phyloP scores from a whole-genome alignment of 1,140 invertebrate genomes.

The Frieseomelitta varia region DNA sequence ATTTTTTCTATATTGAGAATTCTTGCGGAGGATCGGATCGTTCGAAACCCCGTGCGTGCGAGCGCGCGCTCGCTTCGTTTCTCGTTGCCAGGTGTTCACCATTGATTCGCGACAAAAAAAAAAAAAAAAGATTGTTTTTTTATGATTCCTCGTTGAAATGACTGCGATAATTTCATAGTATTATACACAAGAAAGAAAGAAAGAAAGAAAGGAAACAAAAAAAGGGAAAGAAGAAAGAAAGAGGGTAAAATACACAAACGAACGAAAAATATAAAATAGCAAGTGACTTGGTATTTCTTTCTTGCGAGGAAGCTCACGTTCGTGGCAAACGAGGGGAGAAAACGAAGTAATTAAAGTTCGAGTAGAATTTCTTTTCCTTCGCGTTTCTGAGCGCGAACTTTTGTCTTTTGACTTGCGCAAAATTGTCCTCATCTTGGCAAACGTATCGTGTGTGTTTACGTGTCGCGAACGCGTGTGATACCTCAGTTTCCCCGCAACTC shows the following conservation, averaged over 20 bases:
- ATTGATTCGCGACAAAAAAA: constrained; percentile 35
- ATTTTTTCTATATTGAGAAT: constrained; percentile 1
- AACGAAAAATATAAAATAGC: constrained; percentile 29
- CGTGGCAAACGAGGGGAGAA: not conserved
- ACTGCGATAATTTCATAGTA: constrained; percentile 65
- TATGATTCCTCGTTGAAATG: constrained; percentile 61
- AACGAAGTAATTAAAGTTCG: not conserved
- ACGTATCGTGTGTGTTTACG: not conserved
- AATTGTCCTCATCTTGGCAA: not conserved
- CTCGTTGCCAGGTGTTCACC: constrained; percentile 51
- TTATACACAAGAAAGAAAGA: constrained; percentile 50
- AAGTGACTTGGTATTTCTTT: constrained; percentile 44
- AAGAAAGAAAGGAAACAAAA: constrained; percentile 34
- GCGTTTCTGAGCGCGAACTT: not conserved
- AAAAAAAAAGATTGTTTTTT: constrained; percentile 38
- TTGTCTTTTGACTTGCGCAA: not conserved
- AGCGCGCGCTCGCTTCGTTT: constrained; percentile 40
- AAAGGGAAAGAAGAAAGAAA: constrained; percentile 26
- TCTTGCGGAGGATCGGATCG: constrained; percentile 32
- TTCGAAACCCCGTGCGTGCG: constrained; percentile 28
- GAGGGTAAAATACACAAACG: constrained; percentile 14
- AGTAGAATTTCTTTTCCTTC: not conserved
- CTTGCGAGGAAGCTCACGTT: constrained; percentile 14
- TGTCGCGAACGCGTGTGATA: constrained; percentile 44
- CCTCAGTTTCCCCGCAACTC: constrained; percentile 33